Evolutionary conservation across 1,140 invertebrate species (phyloP), one percentile per base, ranked within the genome.

Genomic region (Oncopodura yosiiana): DNA sequence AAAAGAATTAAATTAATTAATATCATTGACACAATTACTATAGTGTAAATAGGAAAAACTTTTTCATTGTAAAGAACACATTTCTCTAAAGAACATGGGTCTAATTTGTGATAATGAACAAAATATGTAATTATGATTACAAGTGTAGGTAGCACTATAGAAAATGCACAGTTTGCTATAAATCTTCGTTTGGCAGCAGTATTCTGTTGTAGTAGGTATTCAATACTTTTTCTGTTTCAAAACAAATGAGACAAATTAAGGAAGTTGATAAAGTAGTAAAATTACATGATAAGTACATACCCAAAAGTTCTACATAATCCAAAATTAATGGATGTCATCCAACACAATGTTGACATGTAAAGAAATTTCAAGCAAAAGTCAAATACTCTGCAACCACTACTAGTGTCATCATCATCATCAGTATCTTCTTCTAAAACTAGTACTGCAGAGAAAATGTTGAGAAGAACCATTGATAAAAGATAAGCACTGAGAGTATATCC

Each of bases 351-450:
- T 5, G 46, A 51, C 37, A 48, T 3, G 26, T 56, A 56, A 19
- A 56, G 21, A 30, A 56, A 56, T 36, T 56, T 56, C 32, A 32
- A 32, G 9, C 27, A 23, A 38, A 56, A 56, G 34, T 56, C 54
- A 23, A 30, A 16, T 18, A 54, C 4, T 26, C 44, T 27, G 23
- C 54, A 56, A 16, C 54, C 54, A 6, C 3, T 2, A 3, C 14
- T 49, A 12, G 5, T 37, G n/a, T n/a, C n/a, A n/a, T n/a, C n/a
- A n/a, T n/a, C n/a, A n/a, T n/a, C n/a, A n/a, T n/a, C n/a, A n/a
- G n/a, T n/a, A n/a, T n/a, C n/a, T 23, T 42, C 24, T 16, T 37
- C 21, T n/a, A 52, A 3, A 27, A 45, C 44, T 3, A 57, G 38
- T 4, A 51, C 29, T 2, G 24, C 49, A 23, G 55, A 50, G 26